phyloP scores from a whole-genome alignment of 30 jellyfish, hydroid and myxozoan genomes.

The Clytia hemisphaerica region DNA sequence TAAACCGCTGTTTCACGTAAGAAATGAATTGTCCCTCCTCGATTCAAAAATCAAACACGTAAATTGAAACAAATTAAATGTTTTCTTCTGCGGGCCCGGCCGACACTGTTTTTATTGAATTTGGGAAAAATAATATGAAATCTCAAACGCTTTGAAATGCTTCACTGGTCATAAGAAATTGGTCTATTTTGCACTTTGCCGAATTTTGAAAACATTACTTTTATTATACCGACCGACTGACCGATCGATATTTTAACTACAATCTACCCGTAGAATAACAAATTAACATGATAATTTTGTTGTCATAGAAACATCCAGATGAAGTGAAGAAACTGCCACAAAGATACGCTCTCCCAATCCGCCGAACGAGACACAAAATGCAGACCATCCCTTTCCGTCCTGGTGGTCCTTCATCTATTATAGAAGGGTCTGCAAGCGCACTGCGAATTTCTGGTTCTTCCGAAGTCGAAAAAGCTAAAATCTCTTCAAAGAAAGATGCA shows the following conservation, averaged over 20 bases:
- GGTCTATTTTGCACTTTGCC: too few relatives aligned
- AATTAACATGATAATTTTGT: not conserved
- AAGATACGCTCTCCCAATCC: constrained; percentile 75
- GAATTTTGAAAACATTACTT: too few relatives aligned
- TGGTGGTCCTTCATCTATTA: constrained; percentile 1
- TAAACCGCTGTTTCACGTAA: too few relatives aligned
- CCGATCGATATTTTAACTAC: not conserved
- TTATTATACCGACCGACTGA: too few relatives aligned
- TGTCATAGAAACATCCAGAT: constrained; percentile 60
- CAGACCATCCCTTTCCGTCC: constrained; percentile 31
- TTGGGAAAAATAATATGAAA: too few relatives aligned
- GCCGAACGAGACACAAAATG: constrained; percentile 49
- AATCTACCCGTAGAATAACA: not conserved
- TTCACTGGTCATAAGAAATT: too few relatives aligned
- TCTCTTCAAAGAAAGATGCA: not conserved
- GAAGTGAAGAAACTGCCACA: constrained; percentile 63
- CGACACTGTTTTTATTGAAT: too few relatives aligned
- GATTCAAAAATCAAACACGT: too few relatives aligned
- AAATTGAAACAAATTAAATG: too few relatives aligned
- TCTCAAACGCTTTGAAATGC: not conserved
- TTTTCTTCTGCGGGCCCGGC: too few relatives aligned
- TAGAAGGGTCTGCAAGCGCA: constrained; percentile 15
- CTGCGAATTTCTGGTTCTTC: not conserved
- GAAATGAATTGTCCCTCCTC: too few relatives aligned
- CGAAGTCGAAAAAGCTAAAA: not conserved